Base-by-base conservation (phyloP, 92 coral and sea anemone genomes). In the Scolanthus callimorphus region DNA sequence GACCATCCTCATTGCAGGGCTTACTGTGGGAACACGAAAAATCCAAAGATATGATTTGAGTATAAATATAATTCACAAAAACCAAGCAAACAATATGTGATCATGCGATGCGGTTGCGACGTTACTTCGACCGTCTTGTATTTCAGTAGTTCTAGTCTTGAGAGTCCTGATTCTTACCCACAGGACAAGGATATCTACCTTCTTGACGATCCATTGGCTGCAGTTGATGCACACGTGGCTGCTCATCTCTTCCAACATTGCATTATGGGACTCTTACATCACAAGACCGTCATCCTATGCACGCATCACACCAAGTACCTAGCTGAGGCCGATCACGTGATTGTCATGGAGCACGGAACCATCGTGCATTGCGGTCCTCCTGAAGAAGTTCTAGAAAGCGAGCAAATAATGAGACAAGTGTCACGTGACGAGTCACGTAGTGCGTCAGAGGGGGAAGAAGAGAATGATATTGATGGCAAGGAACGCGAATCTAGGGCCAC, bases 231-330 rank as follows among this genome's bases (percentile, higher is more conserved):
- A 1, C 96, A 92, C 63, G 98, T 92, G 62, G 98, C 98, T 37
- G 69, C 88, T 11, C 98, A 92, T 61, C 87, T 92, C 77, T 92
- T 83, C 74, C 84, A 85, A 57, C 90, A 88, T 54, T 92, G 98
- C 78, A 88, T 92, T 57, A 85, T 88, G 91, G 94, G 98, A 67
- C 67, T 92, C 34, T 77, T 92, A 13, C 74, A 73, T 34, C 60
- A 80, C 47, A 92, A 92, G 80, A 92, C 98, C 79, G 83, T 81
- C 73, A 83, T 92, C 51, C 98, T 92, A 69, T 84, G 98, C 89
- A 92, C 98, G 47, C 98, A 92, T 53, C 98, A 92, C 60, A 83
- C 86, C 22, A 82, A 88, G 66, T 92, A 68, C 64, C 75, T 92
- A 26, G 59, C 73, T 13, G 86, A 74, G 59, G 98, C 98, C 53